phyloP scores from a whole-genome alignment of 2,888 invertebrate genomes.

The Ptychoptera albimana region DNA sequence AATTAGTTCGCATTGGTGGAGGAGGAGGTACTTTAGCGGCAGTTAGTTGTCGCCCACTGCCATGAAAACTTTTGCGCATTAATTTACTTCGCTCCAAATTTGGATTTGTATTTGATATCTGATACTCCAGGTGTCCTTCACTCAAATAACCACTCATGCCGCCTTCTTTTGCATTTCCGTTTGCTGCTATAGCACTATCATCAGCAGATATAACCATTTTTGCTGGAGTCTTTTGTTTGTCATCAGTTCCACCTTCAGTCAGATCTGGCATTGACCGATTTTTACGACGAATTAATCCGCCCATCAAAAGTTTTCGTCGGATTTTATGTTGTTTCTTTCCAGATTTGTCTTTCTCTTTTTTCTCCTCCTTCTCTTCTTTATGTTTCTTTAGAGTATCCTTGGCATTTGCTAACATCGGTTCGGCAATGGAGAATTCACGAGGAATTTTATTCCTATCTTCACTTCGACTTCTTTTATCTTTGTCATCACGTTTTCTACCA shows the following conservation, averaged over 20 bases:
- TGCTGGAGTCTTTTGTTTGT: slow-evolving; percentile 21
- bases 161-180: slow-evolving; percentile 31
- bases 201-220: slow-evolving; percentile 28
- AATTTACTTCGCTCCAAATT: slow-evolving; percentile 72
- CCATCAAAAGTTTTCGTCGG: slow-evolving; percentile 72
- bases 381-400: slow-evolving; percentile 38
- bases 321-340: slow-evolving; percentile 86
- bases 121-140: slow-evolving; percentile 72
- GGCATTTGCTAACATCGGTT: slow-evolving; percentile 34
- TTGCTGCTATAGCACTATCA: slow-evolving; percentile 51
- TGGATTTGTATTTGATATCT: slow-evolving; percentile 50
- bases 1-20: slow-evolving; percentile 74
- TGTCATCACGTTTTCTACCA: slow-evolving; percentile 53
- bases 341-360: slow-evolving; percentile 51
- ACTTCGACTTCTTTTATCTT: slow-evolving; percentile 66
- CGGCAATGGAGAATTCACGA: slow-evolving; percentile 53
- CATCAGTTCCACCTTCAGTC: slow-evolving; percentile 51
- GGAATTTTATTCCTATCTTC: slow-evolving; percentile 69
- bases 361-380: slow-evolving; percentile 44
- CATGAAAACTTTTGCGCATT: slow-evolving; percentile 80
- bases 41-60: slow-evolving; percentile 66
- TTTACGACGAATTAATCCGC: slow-evolving; percentile 72
- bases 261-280: slow-evolving; percentile 86
- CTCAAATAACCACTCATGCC: slow-evolving; percentile 65
- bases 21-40: slow-evolving; percentile 74